Evolutionary conservation across 2,888 invertebrate genomes (phyloP), one percentile per base, ranked within the genome.

Genomic region (Agrochola lychnidis): DNA sequence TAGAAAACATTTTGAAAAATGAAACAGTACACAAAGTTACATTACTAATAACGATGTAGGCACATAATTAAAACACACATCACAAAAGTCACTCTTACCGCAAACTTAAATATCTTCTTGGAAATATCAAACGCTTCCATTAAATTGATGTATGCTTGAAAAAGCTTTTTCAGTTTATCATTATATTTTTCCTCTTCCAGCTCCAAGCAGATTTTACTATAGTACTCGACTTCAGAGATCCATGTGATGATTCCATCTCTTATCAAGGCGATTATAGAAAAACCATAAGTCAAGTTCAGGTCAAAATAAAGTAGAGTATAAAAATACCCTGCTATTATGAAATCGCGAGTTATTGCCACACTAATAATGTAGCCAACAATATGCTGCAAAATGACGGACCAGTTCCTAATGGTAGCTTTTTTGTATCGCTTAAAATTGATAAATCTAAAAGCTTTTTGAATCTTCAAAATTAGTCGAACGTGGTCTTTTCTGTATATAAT

Each of bases 71-170:
- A 45, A 25, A 63, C 1, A 53, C 45, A 45, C 10, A 7, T 53
- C 22, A 12, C 9, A 45, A 40, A 57, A 69, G 12, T 14, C 1
- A 14, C 4, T 16, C 69, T 72, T 79, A 81, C 81, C 61, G 36
- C 19, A 56, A 42, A 73, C n/a, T 79, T 59, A 51, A 83, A 81
- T 56, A 83, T 51, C 12, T 66, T 72, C 22, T 78, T 83, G n/a
- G 40, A 83, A 45, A 79, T 48, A n/a, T 73, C 56, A 30, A 79
- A 81, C 0, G 83, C 72, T 51, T 81, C 51, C 69, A 78, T 70
- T n/a, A 83, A 67, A 62, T 61, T 19, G 12, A n/a, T 12, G 10
- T 81, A 83, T 19, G 81, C 73, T 79, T 79, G 42, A 7, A 83
- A 73, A 19, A 83, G 56, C 36, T 57, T 73, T 22, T 56, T 51